Conservation (phyloP, 2,113 vertebrate species). For the Orycteropus afer region DNA sequence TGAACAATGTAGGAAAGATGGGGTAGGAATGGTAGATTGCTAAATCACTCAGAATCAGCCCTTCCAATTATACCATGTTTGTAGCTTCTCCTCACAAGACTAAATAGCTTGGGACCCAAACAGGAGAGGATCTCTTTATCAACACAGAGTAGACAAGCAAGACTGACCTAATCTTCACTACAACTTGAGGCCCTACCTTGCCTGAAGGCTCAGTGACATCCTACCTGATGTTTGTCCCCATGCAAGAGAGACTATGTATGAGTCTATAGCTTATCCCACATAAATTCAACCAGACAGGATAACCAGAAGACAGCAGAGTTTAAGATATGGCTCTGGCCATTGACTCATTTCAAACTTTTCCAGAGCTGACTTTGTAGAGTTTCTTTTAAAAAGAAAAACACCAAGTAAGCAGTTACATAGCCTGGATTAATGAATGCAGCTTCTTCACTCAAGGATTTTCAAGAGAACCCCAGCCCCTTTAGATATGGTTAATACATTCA, state of each 20-base stretch:
- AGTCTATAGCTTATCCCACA: not conserved
- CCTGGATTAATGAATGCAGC: not conserved
- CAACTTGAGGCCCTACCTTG: not conserved
- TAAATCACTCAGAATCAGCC: not conserved
- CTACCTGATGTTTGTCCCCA: not conserved
- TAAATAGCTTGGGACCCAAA: not conserved
- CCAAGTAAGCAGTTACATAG: not conserved
- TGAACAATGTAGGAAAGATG: not conserved
- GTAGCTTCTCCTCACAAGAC: not conserved
- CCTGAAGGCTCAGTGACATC: not conserved
- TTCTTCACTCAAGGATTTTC: conserved; percentile 39
- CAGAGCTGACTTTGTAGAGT: not conserved
- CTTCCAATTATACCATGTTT: not conserved
- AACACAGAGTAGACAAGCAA: not conserved
- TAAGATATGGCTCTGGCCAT: not conserved
- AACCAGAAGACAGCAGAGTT: not conserved
- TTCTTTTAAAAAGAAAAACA: not conserved
- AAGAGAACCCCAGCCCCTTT: conserved; percentile 62
- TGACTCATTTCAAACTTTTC: not conserved
- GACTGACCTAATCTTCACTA: not conserved
- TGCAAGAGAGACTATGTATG: not conserved
- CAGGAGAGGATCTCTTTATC: not conserved
- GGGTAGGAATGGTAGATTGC: not conserved
- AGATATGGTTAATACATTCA: conserved; percentile 59
- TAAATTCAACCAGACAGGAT: not conserved